phyloP scores from a whole-genome alignment of 2,113 vertebrate species.

The Phyllopteryx taeniolatus region DNA sequence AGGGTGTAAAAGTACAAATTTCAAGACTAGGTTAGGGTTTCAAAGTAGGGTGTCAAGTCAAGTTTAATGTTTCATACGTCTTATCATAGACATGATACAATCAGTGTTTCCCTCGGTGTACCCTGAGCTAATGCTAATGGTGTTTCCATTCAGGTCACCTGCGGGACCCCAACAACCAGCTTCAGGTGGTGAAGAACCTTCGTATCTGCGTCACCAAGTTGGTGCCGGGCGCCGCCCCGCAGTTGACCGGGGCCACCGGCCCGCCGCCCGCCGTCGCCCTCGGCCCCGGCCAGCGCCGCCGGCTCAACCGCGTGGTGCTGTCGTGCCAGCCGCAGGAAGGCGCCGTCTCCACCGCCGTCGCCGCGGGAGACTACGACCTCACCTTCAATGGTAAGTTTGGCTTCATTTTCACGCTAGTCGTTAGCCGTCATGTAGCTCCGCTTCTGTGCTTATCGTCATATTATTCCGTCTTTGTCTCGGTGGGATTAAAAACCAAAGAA shows the following conservation, averaged over 20 bases:
- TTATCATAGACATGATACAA: too few relatives aligned
- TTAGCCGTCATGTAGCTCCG: neutral
- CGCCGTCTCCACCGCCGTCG: slow-evolving; percentile 82
- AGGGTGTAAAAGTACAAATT: too few relatives aligned
- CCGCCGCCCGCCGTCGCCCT: slow-evolving; percentile 65
- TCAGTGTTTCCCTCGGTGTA: too few relatives aligned
- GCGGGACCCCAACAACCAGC: slow-evolving; percentile 96
- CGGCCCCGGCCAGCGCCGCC: slow-evolving; percentile 59
- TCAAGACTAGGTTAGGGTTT: too few relatives aligned
- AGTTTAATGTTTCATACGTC: too few relatives aligned
- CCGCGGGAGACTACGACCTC: slow-evolving; percentile 92
- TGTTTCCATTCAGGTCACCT: slow-evolving; percentile 76
- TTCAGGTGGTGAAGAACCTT: slow-evolving; percentile 92
- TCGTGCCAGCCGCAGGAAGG: slow-evolving; percentile 89
- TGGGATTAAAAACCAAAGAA: neutral
- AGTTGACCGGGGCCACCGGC: slow-evolving; percentile 57
- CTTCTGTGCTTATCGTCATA: neutral
- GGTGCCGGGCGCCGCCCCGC: slow-evolving; percentile 75
- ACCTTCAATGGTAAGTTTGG: slow-evolving; percentile 84
- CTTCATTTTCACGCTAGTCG: neutral
- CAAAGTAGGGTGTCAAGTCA: neutral
- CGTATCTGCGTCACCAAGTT: slow-evolving; percentile 89
- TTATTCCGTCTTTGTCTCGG: neutral
- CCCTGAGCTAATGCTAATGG: neutral
- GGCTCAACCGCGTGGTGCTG: slow-evolving; percentile 84